Conservation (phyloP, 2,113 vertebrate species). For the Nothoprocta perdicaria region DNA sequence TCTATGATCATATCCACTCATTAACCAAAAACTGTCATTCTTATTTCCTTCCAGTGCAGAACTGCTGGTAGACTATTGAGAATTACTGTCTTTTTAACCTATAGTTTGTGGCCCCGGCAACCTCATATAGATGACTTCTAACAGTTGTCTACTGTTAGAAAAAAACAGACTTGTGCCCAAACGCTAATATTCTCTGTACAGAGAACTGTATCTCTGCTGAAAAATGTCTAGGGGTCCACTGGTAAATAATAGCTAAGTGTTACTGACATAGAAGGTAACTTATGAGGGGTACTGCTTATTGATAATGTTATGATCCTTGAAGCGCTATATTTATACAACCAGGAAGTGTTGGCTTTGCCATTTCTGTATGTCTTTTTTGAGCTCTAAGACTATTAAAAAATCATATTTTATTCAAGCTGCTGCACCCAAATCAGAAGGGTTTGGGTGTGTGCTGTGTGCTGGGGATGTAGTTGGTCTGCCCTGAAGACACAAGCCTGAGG, state of each 20-base stretch:
- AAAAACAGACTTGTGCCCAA: neutral
- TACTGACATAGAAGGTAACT: neutral
- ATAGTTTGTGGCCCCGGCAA: neutral
- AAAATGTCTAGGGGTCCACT: neutral
- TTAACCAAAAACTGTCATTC: neutral
- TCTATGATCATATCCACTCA: accelerated
- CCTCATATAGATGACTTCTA: neutral
- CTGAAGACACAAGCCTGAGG: neutral
- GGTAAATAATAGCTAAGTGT: neutral
- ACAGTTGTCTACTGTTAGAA: neutral
- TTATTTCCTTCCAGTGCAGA: neutral
- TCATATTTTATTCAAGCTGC: neutral
- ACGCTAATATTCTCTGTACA: neutral
- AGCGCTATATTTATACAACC: neutral
- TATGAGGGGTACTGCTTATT: neutral
- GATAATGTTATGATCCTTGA: no score
- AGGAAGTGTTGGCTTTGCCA: neutral
- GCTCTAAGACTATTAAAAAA: neutral
- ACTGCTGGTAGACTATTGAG: neutral
- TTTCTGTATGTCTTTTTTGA: neutral
- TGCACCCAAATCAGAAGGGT: neutral
- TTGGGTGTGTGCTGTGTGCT: accelerated
- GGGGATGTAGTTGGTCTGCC: neutral
- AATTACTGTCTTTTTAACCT: neutral
- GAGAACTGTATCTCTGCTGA: neutral